phyloP scores from a whole-genome alignment of 2,888 invertebrate species.

The Pachycephus smyrnensis region DNA sequence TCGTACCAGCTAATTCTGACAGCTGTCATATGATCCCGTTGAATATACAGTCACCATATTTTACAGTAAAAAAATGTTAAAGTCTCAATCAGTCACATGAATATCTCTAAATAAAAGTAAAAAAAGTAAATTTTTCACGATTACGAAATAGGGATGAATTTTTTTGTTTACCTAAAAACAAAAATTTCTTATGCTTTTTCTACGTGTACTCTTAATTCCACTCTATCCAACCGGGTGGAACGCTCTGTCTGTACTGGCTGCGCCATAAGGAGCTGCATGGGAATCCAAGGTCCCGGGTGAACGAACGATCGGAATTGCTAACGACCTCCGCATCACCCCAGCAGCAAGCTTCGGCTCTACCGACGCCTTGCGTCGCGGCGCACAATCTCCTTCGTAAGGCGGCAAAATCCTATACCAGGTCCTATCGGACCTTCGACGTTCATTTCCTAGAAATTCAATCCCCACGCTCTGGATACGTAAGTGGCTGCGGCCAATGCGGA shows the following conservation, averaged over 20 bases:
- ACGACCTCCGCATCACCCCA: conserved; percentile 26
- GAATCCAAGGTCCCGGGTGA: conserved; percentile 49
- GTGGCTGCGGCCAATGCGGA: too few relatives aligned
- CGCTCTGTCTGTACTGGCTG: conserved; percentile 17
- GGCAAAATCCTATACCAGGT: background rate
- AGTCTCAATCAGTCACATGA: too few relatives aligned
- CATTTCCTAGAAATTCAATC: background rate
- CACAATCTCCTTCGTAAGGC: conserved; percentile 5
- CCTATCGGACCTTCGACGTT: background rate
- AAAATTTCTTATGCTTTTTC: conserved; percentile 4
- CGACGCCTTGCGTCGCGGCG: conserved; percentile 6
- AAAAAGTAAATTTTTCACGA: too few relatives aligned
- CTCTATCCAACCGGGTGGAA: conserved; percentile 29
- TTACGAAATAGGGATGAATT: too few relatives aligned
- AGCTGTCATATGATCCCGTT: too few relatives aligned
- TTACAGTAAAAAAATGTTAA: too few relatives aligned
- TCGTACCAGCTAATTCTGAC: too few relatives aligned
- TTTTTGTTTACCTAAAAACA: too few relatives aligned
- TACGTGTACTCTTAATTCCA: conserved; percentile 26
- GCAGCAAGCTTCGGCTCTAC: too few relatives aligned
- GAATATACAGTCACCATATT: too few relatives aligned
- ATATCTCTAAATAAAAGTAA: too few relatives aligned
- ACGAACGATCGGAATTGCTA: conserved; percentile 41
- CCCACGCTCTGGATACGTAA: background rate
- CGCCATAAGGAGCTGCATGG: conserved; percentile 31